phyloP scores from a whole-genome alignment of 1,140 invertebrate genomes.

The Phthorimaea operculella region DNA sequence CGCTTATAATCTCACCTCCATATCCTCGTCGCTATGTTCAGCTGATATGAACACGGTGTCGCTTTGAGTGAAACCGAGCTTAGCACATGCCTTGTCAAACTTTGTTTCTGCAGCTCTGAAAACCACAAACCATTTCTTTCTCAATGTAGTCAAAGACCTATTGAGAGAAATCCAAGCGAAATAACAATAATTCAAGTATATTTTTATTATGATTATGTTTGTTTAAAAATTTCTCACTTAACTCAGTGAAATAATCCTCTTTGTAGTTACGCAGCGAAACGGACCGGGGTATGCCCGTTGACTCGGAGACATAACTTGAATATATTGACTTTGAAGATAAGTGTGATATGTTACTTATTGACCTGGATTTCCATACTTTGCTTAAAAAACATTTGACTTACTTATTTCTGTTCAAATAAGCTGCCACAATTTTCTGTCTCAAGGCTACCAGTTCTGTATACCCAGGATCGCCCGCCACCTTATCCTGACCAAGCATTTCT shows the following conservation, averaged over 20 bases:
- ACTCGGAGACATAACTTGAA: no score
- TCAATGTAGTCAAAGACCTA: background rate
- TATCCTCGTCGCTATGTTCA: conserved; percentile 80
- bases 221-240: no score
- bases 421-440: conserved; percentile 59
- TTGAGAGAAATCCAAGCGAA: no score
- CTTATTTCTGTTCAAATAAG: conserved; percentile 60
- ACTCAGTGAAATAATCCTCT: no score
- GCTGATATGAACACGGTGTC: conserved; percentile 67
- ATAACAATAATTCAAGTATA: no score
- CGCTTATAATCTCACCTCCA: conserved; percentile 72
- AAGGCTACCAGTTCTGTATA: conserved; percentile 51
- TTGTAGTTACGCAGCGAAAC: no score
- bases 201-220: no score
- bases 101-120: conserved; percentile 35
- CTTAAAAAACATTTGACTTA: conserved; percentile 24
- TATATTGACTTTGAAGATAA: no score
- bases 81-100: conserved; percentile 29
- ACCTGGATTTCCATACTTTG: no score
- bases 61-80: conserved; percentile 51
- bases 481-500: conserved; percentile 37
- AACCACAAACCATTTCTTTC: conserved; percentile 1
- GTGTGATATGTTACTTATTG: no score
- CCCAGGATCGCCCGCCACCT: conserved; percentile 47
- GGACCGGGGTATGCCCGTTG: no score